phyloP scores from a whole-genome alignment of 1,140 invertebrate genomes.

The Plodia interpunctella region DNA sequence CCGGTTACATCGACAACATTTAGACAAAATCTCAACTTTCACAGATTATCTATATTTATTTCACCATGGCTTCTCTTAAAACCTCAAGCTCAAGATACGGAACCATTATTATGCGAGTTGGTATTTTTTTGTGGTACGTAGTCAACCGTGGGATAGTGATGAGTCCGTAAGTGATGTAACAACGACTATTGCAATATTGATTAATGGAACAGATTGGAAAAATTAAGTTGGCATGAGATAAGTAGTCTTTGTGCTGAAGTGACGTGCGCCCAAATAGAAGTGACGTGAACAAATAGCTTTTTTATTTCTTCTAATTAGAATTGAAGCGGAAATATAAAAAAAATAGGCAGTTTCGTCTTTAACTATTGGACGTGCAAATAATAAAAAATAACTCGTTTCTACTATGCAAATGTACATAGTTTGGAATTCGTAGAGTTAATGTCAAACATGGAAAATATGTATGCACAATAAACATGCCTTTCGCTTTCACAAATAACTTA shows the following conservation, averaged over 20 bases:
- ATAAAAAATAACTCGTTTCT: not conserved
- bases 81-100: not conserved
- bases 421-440: slow-evolving; percentile 7
- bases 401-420: slow-evolving; percentile 15
- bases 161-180: slow-evolving; percentile 31
- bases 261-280: slow-evolving; percentile 29
- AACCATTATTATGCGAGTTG: slow-evolving; percentile 18
- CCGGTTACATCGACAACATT: too few relatives aligned
- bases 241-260: slow-evolving; percentile 31
- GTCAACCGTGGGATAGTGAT: slow-evolving; percentile 43
- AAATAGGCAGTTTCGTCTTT: not conserved
- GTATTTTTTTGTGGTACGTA: slow-evolving; percentile 35
- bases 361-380: not conserved
- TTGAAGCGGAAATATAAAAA: slow-evolving; percentile 26
- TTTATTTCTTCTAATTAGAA: slow-evolving; percentile 31
- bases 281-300: slow-evolving; percentile 32
- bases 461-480: not conserved
- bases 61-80: not conserved
- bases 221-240: slow-evolving; percentile 43
- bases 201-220: slow-evolving; percentile 53
- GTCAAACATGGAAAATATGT: not conserved
- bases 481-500: not conserved
- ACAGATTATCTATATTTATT: too few relatives aligned
- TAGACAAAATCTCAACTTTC: too few relatives aligned
- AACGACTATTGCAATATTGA: slow-evolving; percentile 35